Evolutionary conservation across 2,797 vertebrate genomes (phyloP).

Genomic region (Poeciliopsis turneri): DNA sequence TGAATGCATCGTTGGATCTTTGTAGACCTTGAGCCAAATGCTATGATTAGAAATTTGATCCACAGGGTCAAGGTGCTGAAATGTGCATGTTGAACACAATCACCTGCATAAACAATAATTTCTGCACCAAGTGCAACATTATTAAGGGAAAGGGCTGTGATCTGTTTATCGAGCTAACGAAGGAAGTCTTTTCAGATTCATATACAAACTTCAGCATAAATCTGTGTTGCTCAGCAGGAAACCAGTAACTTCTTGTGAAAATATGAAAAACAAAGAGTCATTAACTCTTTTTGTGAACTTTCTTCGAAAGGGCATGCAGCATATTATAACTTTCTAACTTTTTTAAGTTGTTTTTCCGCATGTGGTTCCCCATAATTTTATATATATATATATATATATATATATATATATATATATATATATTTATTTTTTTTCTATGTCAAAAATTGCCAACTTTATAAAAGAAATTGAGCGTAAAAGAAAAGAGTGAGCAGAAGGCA

Average conservation of each 20-base stretch:
- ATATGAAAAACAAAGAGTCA: not conserved
- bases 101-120: slow-evolving; percentile 9
- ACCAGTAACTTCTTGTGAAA: not conserved
- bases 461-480: not conserved
- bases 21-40: slow-evolving; percentile 7
- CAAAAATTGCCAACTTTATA: not conserved
- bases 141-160: not conserved
- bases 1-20: slow-evolving; percentile 10
- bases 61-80: slow-evolving; percentile 24
- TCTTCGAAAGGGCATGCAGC: not conserved
- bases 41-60: slow-evolving; percentile 17
- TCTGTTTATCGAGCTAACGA: not conserved
- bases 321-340: not conserved
- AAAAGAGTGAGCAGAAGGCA: not conserved
- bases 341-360: not conserved
- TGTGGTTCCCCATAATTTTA: not conserved
- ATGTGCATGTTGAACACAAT: slow-evolving; percentile 11
- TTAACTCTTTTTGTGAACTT: not conserved
- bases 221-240: not conserved
- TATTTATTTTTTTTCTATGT: not conserved
- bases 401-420: no score
- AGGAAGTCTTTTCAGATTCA: not conserved
- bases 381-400: no score
- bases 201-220: not conserved
- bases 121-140: not conserved